phyloP scores from a whole-genome alignment of 2,113 vertebrate species.

The Martes martes region DNA sequence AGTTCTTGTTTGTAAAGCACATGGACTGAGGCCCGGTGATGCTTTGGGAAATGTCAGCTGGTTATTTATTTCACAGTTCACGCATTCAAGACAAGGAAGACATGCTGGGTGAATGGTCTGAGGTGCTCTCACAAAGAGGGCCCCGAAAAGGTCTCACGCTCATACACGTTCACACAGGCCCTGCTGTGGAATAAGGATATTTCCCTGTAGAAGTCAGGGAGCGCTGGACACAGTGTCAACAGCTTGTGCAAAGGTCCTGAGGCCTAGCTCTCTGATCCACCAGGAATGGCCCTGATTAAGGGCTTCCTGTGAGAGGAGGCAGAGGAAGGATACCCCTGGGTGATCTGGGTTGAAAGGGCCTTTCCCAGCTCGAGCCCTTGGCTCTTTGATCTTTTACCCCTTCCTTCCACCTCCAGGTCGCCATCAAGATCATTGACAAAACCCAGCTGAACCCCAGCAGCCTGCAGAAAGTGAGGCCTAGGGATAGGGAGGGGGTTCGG shows the following conservation, averaged over 20 bases:
- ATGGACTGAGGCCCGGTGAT: background rate
- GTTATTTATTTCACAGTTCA: background rate
- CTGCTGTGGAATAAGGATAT: background rate
- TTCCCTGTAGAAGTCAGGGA: background rate
- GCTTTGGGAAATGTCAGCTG: background rate
- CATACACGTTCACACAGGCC: constrained; percentile 73
- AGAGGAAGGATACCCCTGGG: background rate
- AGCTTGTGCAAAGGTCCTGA: background rate
- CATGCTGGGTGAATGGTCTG: background rate
- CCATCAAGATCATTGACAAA: constrained; percentile 88
- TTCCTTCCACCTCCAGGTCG: constrained; percentile 75
- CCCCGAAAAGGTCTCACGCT: constrained; percentile 46
- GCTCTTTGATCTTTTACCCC: background rate
- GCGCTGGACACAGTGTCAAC: background rate
- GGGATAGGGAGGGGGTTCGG: background rate
- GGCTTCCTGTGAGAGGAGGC: background rate
- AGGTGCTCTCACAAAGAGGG: background rate
- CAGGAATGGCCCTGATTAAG: background rate
- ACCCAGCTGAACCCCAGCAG: constrained; percentile 75
- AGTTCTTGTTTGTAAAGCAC: background rate
- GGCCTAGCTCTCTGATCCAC: background rate
- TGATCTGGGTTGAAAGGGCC: background rate
- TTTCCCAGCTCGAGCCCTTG: background rate
- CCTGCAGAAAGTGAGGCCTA: constrained; percentile 67
- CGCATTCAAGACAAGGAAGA: background rate